A percentile compares a stretch with the other conserved stretches of the same genome.
Conservation (phyloP, 2,888 invertebrate species). For the Drosophila buzzatii region DNA sequence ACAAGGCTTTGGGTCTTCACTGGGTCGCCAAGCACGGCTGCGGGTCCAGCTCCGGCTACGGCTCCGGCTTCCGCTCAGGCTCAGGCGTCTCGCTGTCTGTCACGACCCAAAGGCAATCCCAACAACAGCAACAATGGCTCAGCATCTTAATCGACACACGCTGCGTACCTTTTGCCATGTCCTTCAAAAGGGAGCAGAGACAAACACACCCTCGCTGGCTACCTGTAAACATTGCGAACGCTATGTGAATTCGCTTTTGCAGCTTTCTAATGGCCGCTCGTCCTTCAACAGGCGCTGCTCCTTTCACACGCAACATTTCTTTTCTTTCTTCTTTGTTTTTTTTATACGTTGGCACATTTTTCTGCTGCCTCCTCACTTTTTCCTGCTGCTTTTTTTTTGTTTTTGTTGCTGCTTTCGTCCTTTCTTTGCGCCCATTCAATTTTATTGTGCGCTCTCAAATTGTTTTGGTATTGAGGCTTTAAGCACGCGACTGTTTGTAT, state of each 20-base stretch:
- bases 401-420: constrained; percentile 42
- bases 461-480: constrained; percentile 80
- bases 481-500: constrained; percentile 74
- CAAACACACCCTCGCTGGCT: constrained; percentile 54
- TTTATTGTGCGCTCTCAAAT: constrained; percentile 79
- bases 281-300: constrained; percentile 78
- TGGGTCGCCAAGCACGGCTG: constrained; percentile 5
- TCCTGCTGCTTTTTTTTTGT: not conserved
- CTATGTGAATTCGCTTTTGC: constrained; percentile 56
- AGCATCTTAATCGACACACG: constrained; percentile 77
- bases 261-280: constrained; percentile 72
- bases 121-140: constrained; percentile 38
- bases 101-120: constrained; percentile 54
- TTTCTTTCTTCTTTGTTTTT: constrained; percentile 19
- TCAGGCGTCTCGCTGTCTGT: constrained; percentile 48
- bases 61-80: constrained; percentile 16
- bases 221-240: constrained; percentile 71
- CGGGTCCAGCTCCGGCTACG: constrained; percentile 23
- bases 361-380: constrained; percentile 53
- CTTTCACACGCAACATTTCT: constrained; percentile 73
- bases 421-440: constrained; percentile 70
- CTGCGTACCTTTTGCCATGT: constrained; percentile 68
- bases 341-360: constrained; percentile 61
- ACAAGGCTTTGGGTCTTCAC: constrained; percentile 24
- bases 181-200: constrained; percentile 52